These are phyloP conservation scores for Pardosa pseudoannulata DNA, from an alignment of 2,888 invertebrate genomes.

Conservation along the genomic window DNA sequence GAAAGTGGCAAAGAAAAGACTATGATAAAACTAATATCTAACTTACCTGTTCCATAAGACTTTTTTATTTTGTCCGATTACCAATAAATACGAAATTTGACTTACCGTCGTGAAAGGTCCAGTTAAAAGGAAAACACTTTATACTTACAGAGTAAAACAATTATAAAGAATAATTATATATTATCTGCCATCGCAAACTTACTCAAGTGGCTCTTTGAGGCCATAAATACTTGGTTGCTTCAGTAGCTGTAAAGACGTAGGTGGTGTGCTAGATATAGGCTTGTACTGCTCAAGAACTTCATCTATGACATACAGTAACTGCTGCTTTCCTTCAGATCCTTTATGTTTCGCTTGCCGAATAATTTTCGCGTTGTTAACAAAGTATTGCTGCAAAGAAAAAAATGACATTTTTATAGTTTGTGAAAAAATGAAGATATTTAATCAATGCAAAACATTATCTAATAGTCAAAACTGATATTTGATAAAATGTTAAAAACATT, in stretches of 20 bases:
- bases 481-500: too few relatives aligned
- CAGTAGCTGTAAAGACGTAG: constrained; percentile 34
- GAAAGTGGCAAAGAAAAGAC: too few relatives aligned
- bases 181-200: too few relatives aligned
- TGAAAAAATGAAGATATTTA: too few relatives aligned
- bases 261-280: constrained; percentile 44
- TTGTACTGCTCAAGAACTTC: constrained; percentile 88
- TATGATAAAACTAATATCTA: too few relatives aligned
- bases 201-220: constrained; percentile 57
- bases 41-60: too few relatives aligned
- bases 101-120: neutral
- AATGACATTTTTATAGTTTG: neutral
- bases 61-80: too few relatives aligned
- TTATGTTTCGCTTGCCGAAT: constrained; percentile 77
- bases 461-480: too few relatives aligned
- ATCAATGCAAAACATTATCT: too few relatives aligned
- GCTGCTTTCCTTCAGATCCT: constrained; percentile 71
- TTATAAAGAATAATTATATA: too few relatives aligned
- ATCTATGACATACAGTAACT: constrained; percentile 93
- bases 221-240: constrained; percentile 60
- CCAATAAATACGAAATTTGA: neutral
- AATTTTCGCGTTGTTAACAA: constrained; percentile 90
- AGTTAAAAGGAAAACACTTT: too few relatives aligned
- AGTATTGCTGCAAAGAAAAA: constrained; percentile 77
- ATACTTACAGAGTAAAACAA: too few relatives aligned